Conservation (phyloP, 2,888 invertebrate species). For the Melinopterus prodromus region DNA sequence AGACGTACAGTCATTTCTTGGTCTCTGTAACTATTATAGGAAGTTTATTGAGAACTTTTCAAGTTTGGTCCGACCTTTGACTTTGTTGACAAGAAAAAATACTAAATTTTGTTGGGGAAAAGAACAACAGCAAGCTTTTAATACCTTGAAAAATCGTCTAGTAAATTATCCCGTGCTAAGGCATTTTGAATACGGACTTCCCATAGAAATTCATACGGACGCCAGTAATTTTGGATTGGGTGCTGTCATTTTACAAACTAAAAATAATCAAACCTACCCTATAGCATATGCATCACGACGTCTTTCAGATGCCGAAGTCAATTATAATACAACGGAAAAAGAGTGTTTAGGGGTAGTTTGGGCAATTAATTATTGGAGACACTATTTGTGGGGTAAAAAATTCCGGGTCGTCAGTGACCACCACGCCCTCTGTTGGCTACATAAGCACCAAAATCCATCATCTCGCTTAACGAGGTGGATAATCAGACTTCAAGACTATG, state of each 20-base stretch:
- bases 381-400: conserved; percentile 25
- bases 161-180: not conserved
- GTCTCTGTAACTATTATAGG: not conserved
- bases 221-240: not conserved
- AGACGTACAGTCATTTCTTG: not conserved
- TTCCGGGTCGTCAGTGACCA: conserved; percentile 31
- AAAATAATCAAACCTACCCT: not conserved
- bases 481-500: conserved; percentile 38
- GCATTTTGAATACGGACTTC: not conserved
- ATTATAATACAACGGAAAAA: conserved; percentile 54
- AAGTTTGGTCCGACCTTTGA: too few species aligned
- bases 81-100: not conserved
- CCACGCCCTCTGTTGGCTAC: conserved; percentile 34
- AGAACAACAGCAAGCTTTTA: not conserved
- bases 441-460: conserved; percentile 25
- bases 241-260: not conserved
- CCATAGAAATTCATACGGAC: not conserved
- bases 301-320: conserved; percentile 42
- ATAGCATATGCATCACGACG: not conserved
- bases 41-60: too few species aligned
- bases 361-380: conserved; percentile 35
- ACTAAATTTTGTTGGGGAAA: not conserved
- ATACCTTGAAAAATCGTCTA: not conserved
- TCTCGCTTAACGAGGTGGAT: conserved; percentile 37
- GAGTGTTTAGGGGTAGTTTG: conserved; percentile 52